Conservation (phyloP, 2,797 vertebrate species). For the Kryptolebias ocellatus region DNA sequence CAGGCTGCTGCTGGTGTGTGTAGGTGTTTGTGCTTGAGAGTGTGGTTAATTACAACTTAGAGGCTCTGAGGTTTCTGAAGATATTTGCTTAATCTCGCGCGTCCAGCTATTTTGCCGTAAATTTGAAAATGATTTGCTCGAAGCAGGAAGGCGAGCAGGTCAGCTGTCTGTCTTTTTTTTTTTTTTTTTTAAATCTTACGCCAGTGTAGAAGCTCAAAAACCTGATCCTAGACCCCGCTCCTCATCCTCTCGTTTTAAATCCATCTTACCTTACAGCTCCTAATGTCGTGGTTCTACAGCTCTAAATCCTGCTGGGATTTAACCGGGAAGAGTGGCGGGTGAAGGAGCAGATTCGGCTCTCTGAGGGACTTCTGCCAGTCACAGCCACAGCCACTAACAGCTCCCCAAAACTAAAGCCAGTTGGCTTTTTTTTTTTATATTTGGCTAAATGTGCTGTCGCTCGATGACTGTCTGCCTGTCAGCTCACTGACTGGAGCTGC, state of each 20-base stretch:
- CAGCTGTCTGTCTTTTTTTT: conserved; percentile 7
- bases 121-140: neutral
- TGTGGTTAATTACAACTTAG: conserved; percentile 25
- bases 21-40: neutral
- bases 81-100: neutral
- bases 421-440: conserved; percentile 5
- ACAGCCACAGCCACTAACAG: conserved; percentile 27
- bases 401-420: conserved; percentile 25
- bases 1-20: conserved; percentile 15
- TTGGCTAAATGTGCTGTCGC: neutral
- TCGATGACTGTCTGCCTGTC: conserved; percentile 25
- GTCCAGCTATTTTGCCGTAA: conserved; percentile 1
- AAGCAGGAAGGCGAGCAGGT: neutral
- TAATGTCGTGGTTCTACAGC: conserved; percentile 36
- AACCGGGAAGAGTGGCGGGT: conserved; percentile 38
- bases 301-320: conserved; percentile 60
- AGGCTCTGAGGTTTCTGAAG: conserved; percentile 1
- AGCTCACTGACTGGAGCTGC: conserved; percentile 12
- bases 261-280: conserved; percentile 52
- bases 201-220: conserved; percentile 17
- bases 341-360: conserved; percentile 28
- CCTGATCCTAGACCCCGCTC: conserved; percentile 32
- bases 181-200: conserved; percentile 15
- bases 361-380: conserved; percentile 39
- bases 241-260: conserved; percentile 57